These are phyloP conservation scores for Perca fluviatilis DNA, from an alignment of 2,113 vertebrate genomes.

Conservation along the genomic window DNA sequence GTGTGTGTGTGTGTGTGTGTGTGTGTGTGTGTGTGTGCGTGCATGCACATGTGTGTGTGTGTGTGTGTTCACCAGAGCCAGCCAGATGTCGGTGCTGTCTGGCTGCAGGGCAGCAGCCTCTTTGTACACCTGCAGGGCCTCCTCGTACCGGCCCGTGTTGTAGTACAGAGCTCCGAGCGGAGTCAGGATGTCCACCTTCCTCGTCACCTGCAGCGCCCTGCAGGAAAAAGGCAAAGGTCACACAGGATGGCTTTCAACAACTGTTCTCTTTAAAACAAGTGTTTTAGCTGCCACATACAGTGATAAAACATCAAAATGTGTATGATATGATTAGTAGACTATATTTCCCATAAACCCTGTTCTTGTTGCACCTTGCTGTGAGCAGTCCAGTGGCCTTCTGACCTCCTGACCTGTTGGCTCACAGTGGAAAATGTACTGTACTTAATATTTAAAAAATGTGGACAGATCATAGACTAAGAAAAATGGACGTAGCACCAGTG, in stretches of 20 bases:
- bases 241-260: background rate
- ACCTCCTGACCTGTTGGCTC: too few species aligned
- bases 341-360: background rate
- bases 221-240: slow-evolving; percentile 37
- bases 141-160: slow-evolving; percentile 93
- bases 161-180: slow-evolving; percentile 96
- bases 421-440: too few species aligned
- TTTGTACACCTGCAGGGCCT: slow-evolving; percentile 91
- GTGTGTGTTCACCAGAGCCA: slow-evolving; percentile 90
- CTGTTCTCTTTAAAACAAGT: background rate
- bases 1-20: background rate
- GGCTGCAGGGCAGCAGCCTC: slow-evolving; percentile 90
- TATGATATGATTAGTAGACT: background rate
- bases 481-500: too few species aligned
- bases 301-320: background rate
- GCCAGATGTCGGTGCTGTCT: slow-evolving; percentile 87
- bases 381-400: too few species aligned
- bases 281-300: background rate
- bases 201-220: slow-evolving; percentile 90
- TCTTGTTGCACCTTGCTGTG: too few species aligned
- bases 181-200: slow-evolving; percentile 90
- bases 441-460: too few species aligned
- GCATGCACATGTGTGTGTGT: background rate
- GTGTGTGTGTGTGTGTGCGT: background rate
- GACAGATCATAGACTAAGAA: too few species aligned